phyloP scores from a whole-genome alignment of 2,797 vertebrate genomes.

The Acipenser transmontanus region DNA sequence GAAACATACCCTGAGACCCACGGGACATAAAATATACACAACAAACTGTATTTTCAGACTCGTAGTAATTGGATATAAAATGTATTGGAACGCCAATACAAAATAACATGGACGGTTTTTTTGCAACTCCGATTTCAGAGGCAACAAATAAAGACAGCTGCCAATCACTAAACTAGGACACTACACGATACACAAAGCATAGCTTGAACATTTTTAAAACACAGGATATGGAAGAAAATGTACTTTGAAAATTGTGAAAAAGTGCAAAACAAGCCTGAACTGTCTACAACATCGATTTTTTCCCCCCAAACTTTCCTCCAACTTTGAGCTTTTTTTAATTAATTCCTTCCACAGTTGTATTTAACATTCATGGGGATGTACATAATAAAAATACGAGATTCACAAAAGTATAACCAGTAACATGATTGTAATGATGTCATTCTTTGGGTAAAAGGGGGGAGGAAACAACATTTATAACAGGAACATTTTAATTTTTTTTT shows the following conservation, averaged over 20 bases:
- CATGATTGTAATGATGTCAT: slow-evolving; percentile 61
- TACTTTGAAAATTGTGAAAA: slow-evolving; percentile 81
- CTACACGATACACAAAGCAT: slow-evolving; percentile 77
- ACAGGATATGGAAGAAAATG: slow-evolving; percentile 88
- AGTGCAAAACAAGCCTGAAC: slow-evolving; percentile 88
- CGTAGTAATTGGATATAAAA: slow-evolving; percentile 56
- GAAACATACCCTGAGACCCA: no score
- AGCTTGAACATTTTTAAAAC: slow-evolving; percentile 71
- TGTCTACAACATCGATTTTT: slow-evolving; percentile 68
- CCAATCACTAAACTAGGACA: slow-evolving; percentile 69
- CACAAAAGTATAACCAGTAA: slow-evolving; percentile 59
- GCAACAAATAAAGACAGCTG: slow-evolving; percentile 65
- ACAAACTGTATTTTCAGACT: slow-evolving; percentile 8
- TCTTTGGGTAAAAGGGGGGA: slow-evolving; percentile 66
- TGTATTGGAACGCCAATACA: slow-evolving; percentile 69
- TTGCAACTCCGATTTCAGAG: slow-evolving; percentile 54
- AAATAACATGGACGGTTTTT: slow-evolving; percentile 44
- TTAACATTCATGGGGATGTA: slow-evolving; percentile 75
- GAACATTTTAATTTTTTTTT: slow-evolving; percentile 32
- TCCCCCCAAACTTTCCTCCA: slow-evolving; percentile 53
- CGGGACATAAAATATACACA: slow-evolving; percentile 3
- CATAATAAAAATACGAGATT: slow-evolving; percentile 59
- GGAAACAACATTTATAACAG: slow-evolving; percentile 54
- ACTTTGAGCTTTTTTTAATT: slow-evolving; percentile 41
- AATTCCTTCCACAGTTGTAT: slow-evolving; percentile 64